These are phyloP conservation scores for Pipistrellus kuhlii DNA, from an alignment of 2,797 vertebrate genomes.

Conservation along the genomic window DNA sequence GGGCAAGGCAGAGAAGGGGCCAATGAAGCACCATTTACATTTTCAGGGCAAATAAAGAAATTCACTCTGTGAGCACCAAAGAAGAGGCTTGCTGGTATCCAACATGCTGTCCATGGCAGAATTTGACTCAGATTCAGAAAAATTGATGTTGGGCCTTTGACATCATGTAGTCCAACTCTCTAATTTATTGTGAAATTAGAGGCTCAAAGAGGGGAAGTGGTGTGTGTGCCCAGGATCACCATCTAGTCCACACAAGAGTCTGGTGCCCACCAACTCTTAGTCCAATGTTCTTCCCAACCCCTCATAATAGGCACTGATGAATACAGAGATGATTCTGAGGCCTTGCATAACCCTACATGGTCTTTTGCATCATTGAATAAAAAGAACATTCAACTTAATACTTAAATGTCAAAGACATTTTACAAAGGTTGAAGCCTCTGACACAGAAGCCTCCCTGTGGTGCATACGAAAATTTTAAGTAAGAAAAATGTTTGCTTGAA, in stretches of 20 bases:
- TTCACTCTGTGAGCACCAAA: constrained; percentile 35
- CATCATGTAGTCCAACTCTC: not conserved
- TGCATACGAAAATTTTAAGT: not conserved
- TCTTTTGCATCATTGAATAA: not conserved
- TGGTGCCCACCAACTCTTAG: not conserved
- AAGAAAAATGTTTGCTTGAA: constrained; percentile 30
- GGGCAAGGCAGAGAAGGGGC: not conserved
- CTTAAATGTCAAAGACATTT: constrained; percentile 52
- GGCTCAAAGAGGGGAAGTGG: not conserved
- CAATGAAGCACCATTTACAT: constrained; percentile 27
- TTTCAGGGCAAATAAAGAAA: constrained; percentile 49
- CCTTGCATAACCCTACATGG: not conserved
- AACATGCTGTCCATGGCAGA: not conserved
- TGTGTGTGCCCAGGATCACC: not conserved
- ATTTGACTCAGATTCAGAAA: constrained; percentile 59
- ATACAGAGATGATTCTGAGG: not conserved
- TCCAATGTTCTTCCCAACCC: not conserved
- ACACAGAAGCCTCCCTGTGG: constrained; percentile 37
- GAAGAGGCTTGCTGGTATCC: constrained; percentile 44
- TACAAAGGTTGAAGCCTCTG: constrained; percentile 34
- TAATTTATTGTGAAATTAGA: constrained; percentile 48
- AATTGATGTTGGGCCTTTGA: not conserved
- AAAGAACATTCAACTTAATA: constrained; percentile 6
- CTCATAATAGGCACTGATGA: not conserved
- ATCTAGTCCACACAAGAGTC: not conserved